Evolutionary conservation across 2,113 vertebrate species (phyloP), one percentile per base, ranked within the genome.

Genomic region (Prinia subflava): DNA sequence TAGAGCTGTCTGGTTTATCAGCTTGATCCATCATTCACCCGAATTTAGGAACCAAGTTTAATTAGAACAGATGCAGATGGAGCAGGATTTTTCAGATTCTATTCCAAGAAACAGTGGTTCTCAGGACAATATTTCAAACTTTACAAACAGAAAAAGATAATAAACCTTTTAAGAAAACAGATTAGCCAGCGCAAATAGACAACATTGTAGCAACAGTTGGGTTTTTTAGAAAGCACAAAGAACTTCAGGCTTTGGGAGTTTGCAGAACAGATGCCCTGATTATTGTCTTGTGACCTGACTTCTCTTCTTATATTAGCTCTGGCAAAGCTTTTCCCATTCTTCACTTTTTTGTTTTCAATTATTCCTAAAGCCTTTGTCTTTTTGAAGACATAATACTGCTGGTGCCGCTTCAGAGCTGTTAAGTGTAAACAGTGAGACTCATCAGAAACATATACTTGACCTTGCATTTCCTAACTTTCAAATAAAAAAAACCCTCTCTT

Each of bases 311-410:
- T 3, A 59, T 37, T 53, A 69, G 20, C 33, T 80, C 87, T 91
- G 64, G 24, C 69, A 90, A 86, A 39, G 41, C 17, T 92, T 83
- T 69, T 69, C 41, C 68, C 44, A 75, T 50, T 86, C 47, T 91
- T 56, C 41, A 20, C 11, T 39, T 59, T 59, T 76, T 77, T 74
- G 28, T 63, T 92, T 68, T 55, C 22, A 75, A 11, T 87, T 85
- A 69, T 76, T 80, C 22, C 24, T 47, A 78, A 30, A 3, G 33
- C n/a, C 46, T 77, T 90, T 76, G n/a, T 65, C 37, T 65, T 70
- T 44, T 10, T 9, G 1, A 67, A 87, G 77, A 44, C 28, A 4
- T 22, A 53, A 81, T 21, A 68, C 44, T 63, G 31, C 18, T 42
- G 16, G n/a, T 65, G 50, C 49, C 0, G 0, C 42, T 59, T 86